Conservation (phyloP, 2,797 vertebrate species). For the Emys orbicularis region DNA sequence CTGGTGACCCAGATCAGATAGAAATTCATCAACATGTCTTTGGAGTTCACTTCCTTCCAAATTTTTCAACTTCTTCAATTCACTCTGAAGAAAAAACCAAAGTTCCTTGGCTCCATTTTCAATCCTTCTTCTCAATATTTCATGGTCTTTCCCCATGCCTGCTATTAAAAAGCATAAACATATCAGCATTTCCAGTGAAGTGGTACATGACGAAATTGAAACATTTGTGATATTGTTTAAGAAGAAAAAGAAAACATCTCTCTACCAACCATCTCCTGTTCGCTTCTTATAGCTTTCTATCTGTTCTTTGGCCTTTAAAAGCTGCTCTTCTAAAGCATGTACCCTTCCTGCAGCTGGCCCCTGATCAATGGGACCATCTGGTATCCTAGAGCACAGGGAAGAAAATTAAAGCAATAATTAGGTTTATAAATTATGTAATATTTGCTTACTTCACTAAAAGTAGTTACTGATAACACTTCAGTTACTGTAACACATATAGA, state of each 20-base stretch:
- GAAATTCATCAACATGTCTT: conserved; percentile 89
- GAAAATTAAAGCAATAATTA: conserved; percentile 40
- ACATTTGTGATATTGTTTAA: conserved; percentile 26
- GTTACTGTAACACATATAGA: not conserved
- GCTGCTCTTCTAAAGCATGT: conserved; percentile 95
- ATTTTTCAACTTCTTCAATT: conserved; percentile 93
- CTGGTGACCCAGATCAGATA: conserved; percentile 96
- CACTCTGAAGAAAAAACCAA: conserved; percentile 98
- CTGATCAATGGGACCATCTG: conserved; percentile 93
- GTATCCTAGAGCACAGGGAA: conserved; percentile 87
- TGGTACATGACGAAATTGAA: conserved; percentile 15
- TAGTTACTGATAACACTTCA: conserved; percentile 1
- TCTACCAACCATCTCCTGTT: conserved; percentile 90
- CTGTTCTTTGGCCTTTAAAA: conserved; percentile 96
- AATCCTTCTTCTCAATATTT: conserved; percentile 92
- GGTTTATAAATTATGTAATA: conserved; percentile 13
- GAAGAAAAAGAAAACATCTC: conserved; percentile 23
- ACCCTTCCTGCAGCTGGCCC: conserved; percentile 91
- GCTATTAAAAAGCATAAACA: conserved; percentile 26
- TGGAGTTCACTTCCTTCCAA: conserved; percentile 89
- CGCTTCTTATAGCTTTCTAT: conserved; percentile 95
- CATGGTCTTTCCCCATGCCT: conserved; percentile 93
- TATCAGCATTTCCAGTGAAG: conserved; percentile 25
- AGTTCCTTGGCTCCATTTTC: conserved; percentile 97
- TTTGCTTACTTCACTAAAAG: not conserved